Conservation (phyloP, 2,888 invertebrate genomes). For the Aethes cnicana region DNA sequence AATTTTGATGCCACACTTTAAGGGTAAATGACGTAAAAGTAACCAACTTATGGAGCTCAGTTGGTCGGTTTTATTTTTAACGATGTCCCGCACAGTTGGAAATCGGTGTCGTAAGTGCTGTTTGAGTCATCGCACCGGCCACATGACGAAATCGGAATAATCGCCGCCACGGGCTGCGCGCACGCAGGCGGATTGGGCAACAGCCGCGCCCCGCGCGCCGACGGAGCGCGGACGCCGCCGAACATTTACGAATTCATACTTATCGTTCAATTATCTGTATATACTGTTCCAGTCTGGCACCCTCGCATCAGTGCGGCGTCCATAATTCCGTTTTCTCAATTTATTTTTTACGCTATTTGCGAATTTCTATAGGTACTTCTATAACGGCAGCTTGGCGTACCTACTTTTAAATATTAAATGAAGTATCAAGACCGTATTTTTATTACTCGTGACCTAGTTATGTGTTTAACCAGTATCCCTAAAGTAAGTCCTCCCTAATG, state of each 20-base stretch:
- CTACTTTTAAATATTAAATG: background rate
- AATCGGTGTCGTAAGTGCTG: constrained; percentile 55
- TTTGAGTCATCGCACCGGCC: constrained; percentile 59
- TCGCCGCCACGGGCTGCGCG: constrained; percentile 52
- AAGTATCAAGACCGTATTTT: no score
- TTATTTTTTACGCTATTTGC: constrained; percentile 34
- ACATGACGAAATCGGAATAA: constrained; percentile 69
- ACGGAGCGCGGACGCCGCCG: constrained; percentile 54
- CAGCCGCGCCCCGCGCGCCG: constrained; percentile 38
- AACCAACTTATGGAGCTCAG: background rate
- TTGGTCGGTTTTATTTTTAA: constrained; percentile 2
- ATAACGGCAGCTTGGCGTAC: background rate
- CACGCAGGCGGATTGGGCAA: constrained; percentile 68
- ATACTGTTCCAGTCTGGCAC: constrained; percentile 52
- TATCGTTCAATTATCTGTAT: constrained; percentile 51
- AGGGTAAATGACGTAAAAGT: no score
- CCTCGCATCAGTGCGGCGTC: constrained; percentile 34
- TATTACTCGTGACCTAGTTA: no score
- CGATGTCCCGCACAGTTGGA: constrained; percentile 13
- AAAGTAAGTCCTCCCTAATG: no score
- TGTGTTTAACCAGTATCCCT: no score
- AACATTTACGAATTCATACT: constrained; percentile 50
- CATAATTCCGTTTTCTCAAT: constrained; percentile 34
- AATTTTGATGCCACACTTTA: background rate
- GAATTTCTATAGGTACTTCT: constrained; percentile 30